phyloP scores from a whole-genome alignment of 2,888 invertebrate genomes.

The Pseudoips prasinana region DNA sequence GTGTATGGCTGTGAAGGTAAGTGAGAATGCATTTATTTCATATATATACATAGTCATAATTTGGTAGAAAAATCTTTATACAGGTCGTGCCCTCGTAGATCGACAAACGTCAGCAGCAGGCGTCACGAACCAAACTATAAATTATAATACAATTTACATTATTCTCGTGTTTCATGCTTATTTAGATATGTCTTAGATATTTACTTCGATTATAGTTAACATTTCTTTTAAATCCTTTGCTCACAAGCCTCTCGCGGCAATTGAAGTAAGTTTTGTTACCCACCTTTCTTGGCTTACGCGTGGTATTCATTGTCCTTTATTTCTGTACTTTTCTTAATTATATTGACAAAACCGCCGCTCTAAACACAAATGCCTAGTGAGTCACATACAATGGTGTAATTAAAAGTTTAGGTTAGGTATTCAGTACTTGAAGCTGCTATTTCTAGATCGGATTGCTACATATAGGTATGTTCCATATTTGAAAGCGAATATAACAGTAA shows the following conservation, averaged over 20 bases:
- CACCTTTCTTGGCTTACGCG: conserved; percentile 16
- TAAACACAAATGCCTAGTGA: conserved; percentile 27
- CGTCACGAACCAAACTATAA: conserved; percentile 54
- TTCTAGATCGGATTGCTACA: too few relatives aligned
- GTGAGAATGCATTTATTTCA: conserved; percentile 49
- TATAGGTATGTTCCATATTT: conserved; percentile 10
- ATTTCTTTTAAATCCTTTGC: too few relatives aligned
- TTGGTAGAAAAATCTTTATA: conserved; percentile 18
- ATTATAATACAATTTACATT: conserved; percentile 41
- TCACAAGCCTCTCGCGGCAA: too few relatives aligned
- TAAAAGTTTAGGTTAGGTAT: too few relatives aligned
- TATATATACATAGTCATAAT: conserved; percentile 8
- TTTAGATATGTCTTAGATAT: conserved; percentile 4
- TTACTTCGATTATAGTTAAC: too few relatives aligned
- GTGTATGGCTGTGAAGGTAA: conserved; percentile 94
- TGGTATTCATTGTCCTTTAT: conserved; percentile 25
- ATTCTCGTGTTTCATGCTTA: conserved; percentile 30
- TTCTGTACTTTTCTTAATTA: conserved; percentile 17
- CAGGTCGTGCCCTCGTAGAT: conserved; percentile 64
- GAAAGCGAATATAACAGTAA: conserved; percentile 14
- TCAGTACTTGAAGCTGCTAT: too few relatives aligned
- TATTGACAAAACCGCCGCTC: conserved; percentile 24
- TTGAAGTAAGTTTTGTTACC: conserved; percentile 13
- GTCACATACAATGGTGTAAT: conserved; percentile 19
- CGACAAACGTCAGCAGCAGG: conserved; percentile 56